A percentile compares a stretch with the other conserved stretches of the same genome.
Evolutionary conservation across 23 tunicate species (phyloP).

Genomic region (Diplosoma virens): DNA sequence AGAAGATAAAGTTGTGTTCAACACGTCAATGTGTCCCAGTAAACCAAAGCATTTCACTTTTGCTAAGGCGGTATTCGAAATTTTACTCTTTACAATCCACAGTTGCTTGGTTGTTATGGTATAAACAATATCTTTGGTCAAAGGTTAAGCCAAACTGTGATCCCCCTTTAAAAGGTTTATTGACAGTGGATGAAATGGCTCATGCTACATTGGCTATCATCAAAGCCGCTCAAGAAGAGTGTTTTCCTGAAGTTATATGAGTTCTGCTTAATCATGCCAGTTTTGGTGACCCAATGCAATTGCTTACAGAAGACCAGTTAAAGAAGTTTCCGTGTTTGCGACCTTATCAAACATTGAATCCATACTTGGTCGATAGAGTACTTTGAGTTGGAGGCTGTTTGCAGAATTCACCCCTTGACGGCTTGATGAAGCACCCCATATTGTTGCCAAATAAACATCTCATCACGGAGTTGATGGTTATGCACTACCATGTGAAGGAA

Average conservation of each 20-base stretch:
- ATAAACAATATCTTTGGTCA: not conserved
- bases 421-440: conserved; percentile 8
- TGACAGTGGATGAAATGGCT: not conserved
- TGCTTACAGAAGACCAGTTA: not conserved
- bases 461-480: not conserved
- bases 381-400: conserved; percentile 25
- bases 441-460: conserved; percentile 13
- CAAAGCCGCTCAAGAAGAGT: not conserved
- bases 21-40: too few relatives aligned
- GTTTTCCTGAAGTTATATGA: not conserved
- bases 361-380: conserved; percentile 1
- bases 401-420: not conserved
- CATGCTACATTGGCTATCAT: not conserved
- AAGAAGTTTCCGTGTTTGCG: not conserved
- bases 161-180: not conserved
- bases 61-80: not conserved
- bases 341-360: not conserved
- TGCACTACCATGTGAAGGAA: conserved; percentile 3
- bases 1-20: too few relatives aligned
- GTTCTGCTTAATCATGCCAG: not conserved
- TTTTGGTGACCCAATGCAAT: not conserved
- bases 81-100: not conserved
- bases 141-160: not conserved
- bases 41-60: too few relatives aligned
- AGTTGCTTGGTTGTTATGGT: conserved; percentile 5